Evolutionary conservation across 2,797 vertebrate species (phyloP), one percentile per base, ranked within the genome.

Genomic region (Cossypha caffra): DNA sequence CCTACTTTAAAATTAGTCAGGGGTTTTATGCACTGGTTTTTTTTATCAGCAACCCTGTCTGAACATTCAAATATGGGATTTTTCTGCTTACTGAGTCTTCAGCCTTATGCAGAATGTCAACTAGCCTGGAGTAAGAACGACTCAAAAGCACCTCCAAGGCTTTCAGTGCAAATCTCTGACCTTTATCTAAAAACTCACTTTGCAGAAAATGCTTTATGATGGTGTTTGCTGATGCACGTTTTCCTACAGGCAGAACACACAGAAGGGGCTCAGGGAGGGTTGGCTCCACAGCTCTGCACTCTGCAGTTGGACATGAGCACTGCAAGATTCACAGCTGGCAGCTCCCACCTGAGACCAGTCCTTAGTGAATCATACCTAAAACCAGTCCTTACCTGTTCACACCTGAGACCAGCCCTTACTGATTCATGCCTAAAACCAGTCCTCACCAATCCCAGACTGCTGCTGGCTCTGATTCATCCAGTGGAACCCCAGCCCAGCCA

Each of bases 161-260:
- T 96, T 90, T 78, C 52, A 79, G 43, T 57, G 40, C 63, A 90
- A 57, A 89, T 90, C 91, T 88, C 73, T 93, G 93, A 88, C 88
- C 95, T 95, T 96, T 96, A 88, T 61, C 69, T 81, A 76, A 94
- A 92, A 86, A 8, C 40, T n/a, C 11, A 24, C 38, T 90, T 75
- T 26, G 55, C 23, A 69, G 82, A 58, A 94, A 94, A 95, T 42
- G 13, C 6, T 76, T 88, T 93, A 77, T 73, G 55, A 42, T 28
- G 6, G 57, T 59, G 54, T 71, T 87, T 88, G 72, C 68, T 91
- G 88, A 69, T 18, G 48, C 42, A 64, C 1, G 0, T 10, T 55
- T 72, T 80, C 62, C 54, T 69, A 8, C 26, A 51, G 54, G 52
- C 55, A 17, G 24, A 84, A 79, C 61, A 47, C 43, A 59, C 51